phyloP scores from a whole-genome alignment of 2,888 invertebrate genomes.

The Lypha dubia region DNA sequence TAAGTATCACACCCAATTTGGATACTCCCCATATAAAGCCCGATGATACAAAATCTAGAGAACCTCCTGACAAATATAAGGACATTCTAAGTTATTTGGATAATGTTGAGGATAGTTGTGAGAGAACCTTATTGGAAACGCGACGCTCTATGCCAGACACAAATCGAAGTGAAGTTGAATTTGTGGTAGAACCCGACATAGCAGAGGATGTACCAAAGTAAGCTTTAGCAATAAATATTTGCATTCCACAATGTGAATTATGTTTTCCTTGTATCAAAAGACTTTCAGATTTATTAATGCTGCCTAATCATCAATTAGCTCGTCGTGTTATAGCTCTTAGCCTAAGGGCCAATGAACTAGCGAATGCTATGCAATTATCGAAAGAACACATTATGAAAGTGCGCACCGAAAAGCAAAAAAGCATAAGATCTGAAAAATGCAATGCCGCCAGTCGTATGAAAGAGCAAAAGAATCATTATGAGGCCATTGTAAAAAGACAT shows the following conservation, averaged over 20 bases:
- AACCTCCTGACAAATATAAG: constrained; percentile 80
- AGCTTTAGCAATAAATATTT: constrained; percentile 37
- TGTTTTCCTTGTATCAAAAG: constrained; percentile 72
- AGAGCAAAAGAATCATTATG: constrained; percentile 88
- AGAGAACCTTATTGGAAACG: constrained; percentile 82
- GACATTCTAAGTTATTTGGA: constrained; percentile 83
- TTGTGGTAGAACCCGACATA: constrained; percentile 82
- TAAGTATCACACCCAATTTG: constrained; percentile 76
- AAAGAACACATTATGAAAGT: constrained; percentile 82
- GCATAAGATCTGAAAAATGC: constrained; percentile 81
- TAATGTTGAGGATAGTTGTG: constrained; percentile 83
- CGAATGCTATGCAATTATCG: constrained; percentile 82
- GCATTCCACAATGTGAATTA: background rate
- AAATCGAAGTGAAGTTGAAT: constrained; percentile 82
- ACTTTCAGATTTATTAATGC: constrained; percentile 82
- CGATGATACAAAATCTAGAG: constrained; percentile 44
- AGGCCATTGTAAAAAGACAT: constrained; percentile 89
- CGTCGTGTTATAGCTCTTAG: constrained; percentile 81
- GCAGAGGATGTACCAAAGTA: constrained; percentile 83
- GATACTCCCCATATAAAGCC: constrained; percentile 54
- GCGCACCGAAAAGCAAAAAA: constrained; percentile 82
- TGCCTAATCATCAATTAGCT: constrained; percentile 83
- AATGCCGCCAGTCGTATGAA: constrained; percentile 84
- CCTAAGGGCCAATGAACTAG: constrained; percentile 82
- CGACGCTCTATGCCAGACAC: constrained; percentile 82